A percentile compares a stretch with the other conserved stretches of the same genome.
phyloP scores from a whole-genome alignment of 2,113 vertebrate genomes.

The Takifugu bimaculatus region DNA sequence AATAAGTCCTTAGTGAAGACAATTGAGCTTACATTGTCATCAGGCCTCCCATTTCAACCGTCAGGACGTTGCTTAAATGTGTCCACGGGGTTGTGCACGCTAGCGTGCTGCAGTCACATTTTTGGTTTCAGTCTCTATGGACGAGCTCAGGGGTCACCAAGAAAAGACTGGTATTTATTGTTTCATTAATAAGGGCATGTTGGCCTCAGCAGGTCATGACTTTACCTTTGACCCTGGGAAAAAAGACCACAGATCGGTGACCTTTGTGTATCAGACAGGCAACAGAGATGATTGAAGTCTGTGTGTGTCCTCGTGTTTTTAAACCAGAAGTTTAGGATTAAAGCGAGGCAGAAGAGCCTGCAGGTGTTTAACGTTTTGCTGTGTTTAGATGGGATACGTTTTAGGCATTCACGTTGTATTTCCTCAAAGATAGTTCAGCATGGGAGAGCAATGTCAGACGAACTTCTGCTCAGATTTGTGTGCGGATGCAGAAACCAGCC shows the following conservation, averaged over 20 bases:
- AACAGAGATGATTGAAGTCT: constrained; percentile 39
- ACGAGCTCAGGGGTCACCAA: constrained; percentile 37
- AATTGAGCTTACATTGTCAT: constrained; percentile 9
- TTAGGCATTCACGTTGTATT: no score
- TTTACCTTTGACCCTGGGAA: constrained; percentile 66
- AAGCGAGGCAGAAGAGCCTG: no score
- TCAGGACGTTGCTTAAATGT: neutral
- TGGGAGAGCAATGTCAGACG: no score
- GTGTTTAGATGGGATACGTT: no score
- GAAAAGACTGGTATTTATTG: constrained; percentile 71
- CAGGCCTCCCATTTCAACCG: neutral
- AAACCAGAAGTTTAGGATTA: constrained; percentile 6
- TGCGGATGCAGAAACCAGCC: no score
- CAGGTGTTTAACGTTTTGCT: no score
- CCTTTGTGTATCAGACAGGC: constrained; percentile 39
- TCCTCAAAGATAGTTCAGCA: no score
- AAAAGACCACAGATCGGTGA: constrained; percentile 43
- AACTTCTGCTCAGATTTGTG: no score
- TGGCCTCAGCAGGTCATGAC: constrained; percentile 63
- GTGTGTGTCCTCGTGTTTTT: constrained; percentile 26
- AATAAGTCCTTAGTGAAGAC: constrained; percentile 64
- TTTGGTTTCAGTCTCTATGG: no score
- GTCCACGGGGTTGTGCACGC: neutral
- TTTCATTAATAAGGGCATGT: constrained; percentile 75
- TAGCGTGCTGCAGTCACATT: neutral